These are phyloP conservation scores for Dreissena polymorpha DNA, from an alignment of 1,140 invertebrate genomes.

Conservation along the genomic window DNA sequence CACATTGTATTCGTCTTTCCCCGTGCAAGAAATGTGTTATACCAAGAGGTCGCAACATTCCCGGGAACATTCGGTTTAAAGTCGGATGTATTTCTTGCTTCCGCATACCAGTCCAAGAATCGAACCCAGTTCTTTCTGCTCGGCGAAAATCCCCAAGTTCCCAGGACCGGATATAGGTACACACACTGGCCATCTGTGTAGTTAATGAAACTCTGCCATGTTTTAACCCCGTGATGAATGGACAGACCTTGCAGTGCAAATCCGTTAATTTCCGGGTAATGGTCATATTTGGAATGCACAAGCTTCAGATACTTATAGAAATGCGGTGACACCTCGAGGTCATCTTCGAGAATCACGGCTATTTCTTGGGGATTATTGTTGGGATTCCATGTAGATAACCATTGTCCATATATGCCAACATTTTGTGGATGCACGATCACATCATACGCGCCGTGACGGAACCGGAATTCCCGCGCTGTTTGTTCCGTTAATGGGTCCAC, in stretches of 20 bases:
- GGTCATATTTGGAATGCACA: slow-evolving; percentile 63
- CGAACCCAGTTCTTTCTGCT: slow-evolving; percentile 56
- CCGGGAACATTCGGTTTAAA: slow-evolving; percentile 64
- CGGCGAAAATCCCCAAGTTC: slow-evolving; percentile 66
- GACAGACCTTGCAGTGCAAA: slow-evolving; percentile 57
- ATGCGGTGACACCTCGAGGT: slow-evolving; percentile 60
- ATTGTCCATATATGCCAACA: slow-evolving; percentile 66
- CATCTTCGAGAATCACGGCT: slow-evolving; percentile 67
- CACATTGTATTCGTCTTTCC: slow-evolving; percentile 63
- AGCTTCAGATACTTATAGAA: slow-evolving; percentile 60
- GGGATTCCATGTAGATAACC: slow-evolving; percentile 64
- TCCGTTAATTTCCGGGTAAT: slow-evolving; percentile 53
- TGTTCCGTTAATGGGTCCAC: slow-evolving; percentile 49
- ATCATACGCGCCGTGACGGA: slow-evolving; percentile 52
- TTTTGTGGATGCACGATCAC: slow-evolving; percentile 56
- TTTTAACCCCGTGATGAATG: slow-evolving; percentile 33
- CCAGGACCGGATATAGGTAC: slow-evolving; percentile 59
- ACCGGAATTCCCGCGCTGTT: slow-evolving; percentile 53
- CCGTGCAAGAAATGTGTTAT: slow-evolving; percentile 38
- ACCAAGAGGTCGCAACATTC: slow-evolving; percentile 60
- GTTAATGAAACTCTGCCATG: background rate
- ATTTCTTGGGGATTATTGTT: slow-evolving; percentile 56
- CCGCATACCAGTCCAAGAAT: slow-evolving; percentile 66
- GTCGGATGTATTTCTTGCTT: slow-evolving; percentile 9
- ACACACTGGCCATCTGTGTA: slow-evolving; percentile 27